Percentiles rank a stretch among this genome's conserved stretches.
Conservation (phyloP, 1,140 invertebrate species). For the Lordiphosa collinella region DNA sequence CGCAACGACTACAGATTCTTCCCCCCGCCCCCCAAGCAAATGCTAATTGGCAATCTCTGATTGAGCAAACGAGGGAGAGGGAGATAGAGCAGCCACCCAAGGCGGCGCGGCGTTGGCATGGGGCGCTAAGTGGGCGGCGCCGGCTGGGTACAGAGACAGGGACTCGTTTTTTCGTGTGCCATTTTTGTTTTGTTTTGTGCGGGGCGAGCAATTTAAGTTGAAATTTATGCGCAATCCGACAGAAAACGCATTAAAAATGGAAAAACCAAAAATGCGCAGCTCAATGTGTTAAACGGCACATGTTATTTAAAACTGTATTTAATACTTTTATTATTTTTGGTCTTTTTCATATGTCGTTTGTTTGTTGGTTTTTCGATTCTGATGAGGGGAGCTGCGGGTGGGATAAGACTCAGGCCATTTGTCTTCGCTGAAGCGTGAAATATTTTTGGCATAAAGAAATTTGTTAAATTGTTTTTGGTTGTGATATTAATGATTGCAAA, state of each 20-base stretch:
- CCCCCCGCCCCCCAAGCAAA: slow-evolving; percentile 13
- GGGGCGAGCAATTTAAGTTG: slow-evolving; percentile 76
- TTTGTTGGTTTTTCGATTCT: slow-evolving; percentile 1
- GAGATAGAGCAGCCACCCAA: slow-evolving; percentile 44
- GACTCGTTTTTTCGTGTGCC: slow-evolving; percentile 13
- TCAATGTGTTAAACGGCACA: slow-evolving; percentile 77
- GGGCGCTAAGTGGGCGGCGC: slow-evolving; percentile 66
- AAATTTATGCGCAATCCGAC: slow-evolving; percentile 62
- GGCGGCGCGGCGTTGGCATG: neutral
- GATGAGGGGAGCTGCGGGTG: neutral
- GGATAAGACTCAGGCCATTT: slow-evolving; percentile 48
- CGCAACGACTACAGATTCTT: slow-evolving; percentile 31
- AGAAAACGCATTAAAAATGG: slow-evolving; percentile 48
- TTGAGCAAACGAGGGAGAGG: slow-evolving; percentile 10
- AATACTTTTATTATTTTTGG: slow-evolving; percentile 57
- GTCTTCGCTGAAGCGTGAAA: slow-evolving; percentile 70
- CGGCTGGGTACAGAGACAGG: slow-evolving; percentile 8
- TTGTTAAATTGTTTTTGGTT: slow-evolving; percentile 64
- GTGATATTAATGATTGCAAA: slow-evolving; percentile 67
- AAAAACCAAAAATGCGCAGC: slow-evolving; percentile 34
- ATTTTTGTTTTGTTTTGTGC: slow-evolving; percentile 36
- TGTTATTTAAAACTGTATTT: slow-evolving; percentile 70
- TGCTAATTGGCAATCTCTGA: slow-evolving; percentile 63
- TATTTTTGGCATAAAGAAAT: slow-evolving; percentile 68
- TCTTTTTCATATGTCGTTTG: slow-evolving; percentile 10